These are phyloP conservation scores for Oxygymnocypris stewartii DNA, from an alignment of 2,113 vertebrate genomes.

Conservation along the genomic window DNA sequence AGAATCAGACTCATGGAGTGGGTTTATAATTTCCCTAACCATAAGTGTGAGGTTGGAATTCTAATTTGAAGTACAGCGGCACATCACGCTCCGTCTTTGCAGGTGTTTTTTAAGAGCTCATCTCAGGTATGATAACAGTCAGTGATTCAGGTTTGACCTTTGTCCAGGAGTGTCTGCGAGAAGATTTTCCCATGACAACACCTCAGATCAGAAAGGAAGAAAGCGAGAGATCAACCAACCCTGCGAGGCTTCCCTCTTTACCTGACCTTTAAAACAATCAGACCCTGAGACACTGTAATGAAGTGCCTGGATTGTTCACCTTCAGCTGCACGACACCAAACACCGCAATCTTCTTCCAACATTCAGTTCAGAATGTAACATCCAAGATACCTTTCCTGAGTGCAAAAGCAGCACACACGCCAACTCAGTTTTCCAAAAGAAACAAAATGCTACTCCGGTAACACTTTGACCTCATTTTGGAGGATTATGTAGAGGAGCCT, in stretches of 20 bases:
- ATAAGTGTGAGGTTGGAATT: background rate
- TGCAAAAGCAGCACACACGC: background rate
- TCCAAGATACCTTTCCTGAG: background rate
- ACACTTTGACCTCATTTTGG: background rate
- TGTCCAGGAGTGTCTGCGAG: slow-evolving; percentile 46
- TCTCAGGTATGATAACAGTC: slow-evolving; percentile 42
- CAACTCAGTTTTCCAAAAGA: background rate
- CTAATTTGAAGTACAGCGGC: background rate
- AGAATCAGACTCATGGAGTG: background rate
- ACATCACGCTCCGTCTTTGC: slow-evolving; percentile 9
- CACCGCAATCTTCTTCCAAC: too few species aligned
- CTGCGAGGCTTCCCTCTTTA: slow-evolving; percentile 38
- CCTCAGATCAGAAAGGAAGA: background rate
- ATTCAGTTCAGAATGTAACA: background rate
- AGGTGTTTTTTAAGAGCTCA: slow-evolving; percentile 31
- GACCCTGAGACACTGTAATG: slow-evolving; percentile 49
- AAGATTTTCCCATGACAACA: slow-evolving; percentile 43
- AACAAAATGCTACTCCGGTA: background rate
- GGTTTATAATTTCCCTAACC: background rate
- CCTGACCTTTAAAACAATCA: slow-evolving; percentile 52
- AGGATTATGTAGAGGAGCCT: background rate
- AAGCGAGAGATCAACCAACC: slow-evolving; percentile 3
- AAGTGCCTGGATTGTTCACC: slow-evolving; percentile 46
- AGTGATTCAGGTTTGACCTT: slow-evolving; percentile 53
- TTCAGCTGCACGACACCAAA: slow-evolving; percentile 20